Base-by-base conservation (phyloP, 1,140 invertebrate genomes). In the Pararge aegeria region DNA sequence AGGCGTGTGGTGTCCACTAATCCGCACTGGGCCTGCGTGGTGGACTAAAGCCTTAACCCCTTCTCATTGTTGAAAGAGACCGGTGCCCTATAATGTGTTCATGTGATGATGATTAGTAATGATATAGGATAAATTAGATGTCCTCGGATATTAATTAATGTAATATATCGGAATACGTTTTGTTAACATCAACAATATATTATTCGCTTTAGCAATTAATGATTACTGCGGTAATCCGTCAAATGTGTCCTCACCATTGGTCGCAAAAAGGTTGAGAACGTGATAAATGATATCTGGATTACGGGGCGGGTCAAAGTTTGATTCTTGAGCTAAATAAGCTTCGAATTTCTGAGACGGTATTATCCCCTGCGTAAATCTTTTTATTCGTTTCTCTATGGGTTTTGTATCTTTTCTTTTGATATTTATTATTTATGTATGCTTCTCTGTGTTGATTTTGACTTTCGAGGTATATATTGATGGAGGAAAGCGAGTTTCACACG, bases 231-330 rank as follows among this genome's bases (percentile, higher is more conserved):
- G 38, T 42, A 42, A 42, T 42, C 38, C 13, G 13, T 42, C 16
- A 34, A 10, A 10, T 18, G 38, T 42, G 38, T 42, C 38, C 13
- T 15, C 13, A 18, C 13, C 38, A 18, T 10, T n/a, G 30, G 30
- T 34, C 30, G n/a, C 30, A 34, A 51, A 57, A 57, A 50, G 40
- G 10, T 10, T 7, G 27, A 20, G 50, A 19, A 60, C 52, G 61
- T 65, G 57, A 65, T 56, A 61, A 20, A 65, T 61, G 63, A 54
- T 54, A 13, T 37, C 12, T 16, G 55, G 59, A 58, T 62, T 62
- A 61, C 55, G 51, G 16, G 50, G 38, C 50, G 59, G 64, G 59
- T 66, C 55, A 58, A 27, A 55, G 59, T 62, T 66, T 60, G 64
- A 62, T 66, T 58, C 51, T 40, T 20, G 55, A 54, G 58, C 46